phyloP scores from a whole-genome alignment of 2,888 invertebrate genomes.

The Coelinius sp. region DNA sequence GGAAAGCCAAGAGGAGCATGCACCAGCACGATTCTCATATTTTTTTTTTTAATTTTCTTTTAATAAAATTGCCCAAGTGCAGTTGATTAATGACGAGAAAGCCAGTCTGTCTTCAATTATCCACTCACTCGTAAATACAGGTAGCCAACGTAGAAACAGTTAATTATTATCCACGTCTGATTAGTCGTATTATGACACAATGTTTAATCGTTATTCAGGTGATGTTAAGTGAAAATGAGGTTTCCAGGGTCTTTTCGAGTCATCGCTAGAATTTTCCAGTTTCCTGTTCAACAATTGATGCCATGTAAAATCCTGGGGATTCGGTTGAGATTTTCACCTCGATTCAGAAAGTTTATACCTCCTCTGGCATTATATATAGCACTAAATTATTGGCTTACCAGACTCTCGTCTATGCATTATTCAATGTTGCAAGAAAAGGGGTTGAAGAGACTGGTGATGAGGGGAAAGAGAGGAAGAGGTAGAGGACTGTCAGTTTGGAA shows the following conservation, averaged over 20 bases:
- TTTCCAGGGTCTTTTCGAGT: background rate
- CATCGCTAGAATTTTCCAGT: background rate
- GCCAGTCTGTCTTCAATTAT: constrained; percentile 32
- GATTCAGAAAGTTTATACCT: constrained; percentile 4
- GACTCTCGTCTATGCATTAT: constrained; percentile 57
- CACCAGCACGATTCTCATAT: background rate
- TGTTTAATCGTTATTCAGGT: constrained; percentile 3
- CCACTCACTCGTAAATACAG: constrained; percentile 35
- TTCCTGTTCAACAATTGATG: constrained; percentile 11
- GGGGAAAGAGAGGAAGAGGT: constrained; percentile 34
- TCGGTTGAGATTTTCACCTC: constrained; percentile 10
- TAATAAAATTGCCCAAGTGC: background rate
- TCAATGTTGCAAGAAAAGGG: constrained; percentile 43
- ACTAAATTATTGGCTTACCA: constrained; percentile 53
- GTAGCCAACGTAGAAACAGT: constrained; percentile 25
- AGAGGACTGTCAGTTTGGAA: constrained; percentile 40
- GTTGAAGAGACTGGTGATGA: background rate
- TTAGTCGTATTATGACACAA: constrained; percentile 17
- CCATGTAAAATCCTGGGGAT: constrained; percentile 42
- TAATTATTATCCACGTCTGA: constrained; percentile 33
- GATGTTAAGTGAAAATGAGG: background rate
- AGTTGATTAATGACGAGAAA: constrained; percentile 6
- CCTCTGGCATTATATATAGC: constrained; percentile 21
- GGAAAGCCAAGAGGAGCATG: background rate
- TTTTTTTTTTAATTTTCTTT: too few species aligned